Evolutionary conservation across 2,888 invertebrate species (phyloP).

Genomic region (Amphimallon solstitiale): DNA sequence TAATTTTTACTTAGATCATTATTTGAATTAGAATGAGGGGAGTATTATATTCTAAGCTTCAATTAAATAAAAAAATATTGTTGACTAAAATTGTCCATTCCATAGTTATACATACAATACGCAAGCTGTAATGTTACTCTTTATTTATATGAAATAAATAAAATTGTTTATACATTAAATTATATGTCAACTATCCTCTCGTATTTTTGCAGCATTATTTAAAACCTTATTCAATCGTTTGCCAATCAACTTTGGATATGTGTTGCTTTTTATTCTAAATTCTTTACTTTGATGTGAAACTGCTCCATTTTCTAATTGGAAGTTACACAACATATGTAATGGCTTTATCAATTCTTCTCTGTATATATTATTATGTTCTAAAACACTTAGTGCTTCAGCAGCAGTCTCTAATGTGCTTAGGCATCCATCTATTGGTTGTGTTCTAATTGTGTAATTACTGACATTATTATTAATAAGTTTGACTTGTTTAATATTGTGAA

Average conservation of each 20-base stretch:
- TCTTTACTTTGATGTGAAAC: constrained; percentile 94
- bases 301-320: constrained; percentile 90
- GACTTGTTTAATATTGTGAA: constrained; percentile 82
- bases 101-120: neutral
- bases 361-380: constrained; percentile 77
- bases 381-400: constrained; percentile 78
- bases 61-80: too few species aligned
- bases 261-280: constrained; percentile 81
- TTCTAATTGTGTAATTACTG: constrained; percentile 92
- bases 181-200: constrained; percentile 28
- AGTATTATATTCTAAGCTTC: too few species aligned
- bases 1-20: too few species aligned
- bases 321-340: constrained; percentile 83
- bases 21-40: too few species aligned
- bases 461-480: constrained; percentile 77
- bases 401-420: constrained; percentile 91
- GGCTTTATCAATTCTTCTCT: constrained; percentile 78
- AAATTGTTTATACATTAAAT: constrained; percentile 7
- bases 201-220: constrained; percentile 55
- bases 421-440: constrained; percentile 92
- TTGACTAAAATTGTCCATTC: too few species aligned
- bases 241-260: constrained; percentile 83
- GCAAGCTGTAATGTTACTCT: neutral
- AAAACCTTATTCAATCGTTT: constrained; percentile 75
- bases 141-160: constrained; percentile 4